Evolutionary conservation across 2,113 vertebrate genomes (phyloP).

Genomic region (Plectropomus leopardus): DNA sequence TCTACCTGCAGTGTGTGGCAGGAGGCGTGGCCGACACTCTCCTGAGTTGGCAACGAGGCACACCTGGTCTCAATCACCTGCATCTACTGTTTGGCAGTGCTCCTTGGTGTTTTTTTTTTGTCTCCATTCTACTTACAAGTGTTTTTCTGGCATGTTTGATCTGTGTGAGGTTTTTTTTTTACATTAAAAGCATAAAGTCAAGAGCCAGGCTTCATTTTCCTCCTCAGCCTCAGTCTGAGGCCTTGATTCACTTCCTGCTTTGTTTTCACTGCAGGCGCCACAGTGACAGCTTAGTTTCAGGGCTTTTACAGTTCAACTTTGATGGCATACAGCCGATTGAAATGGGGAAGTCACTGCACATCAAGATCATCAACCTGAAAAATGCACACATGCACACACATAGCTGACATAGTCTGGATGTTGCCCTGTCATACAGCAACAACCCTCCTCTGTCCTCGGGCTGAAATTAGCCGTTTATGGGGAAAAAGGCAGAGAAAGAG

Average conservation of each 20-base stretch:
- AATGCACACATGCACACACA: slow-evolving; percentile 22
- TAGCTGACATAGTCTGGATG: slow-evolving; percentile 34
- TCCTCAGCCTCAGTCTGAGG: not conserved
- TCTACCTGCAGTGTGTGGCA: too few species aligned
- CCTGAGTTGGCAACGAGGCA: too few species aligned
- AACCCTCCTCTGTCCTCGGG: slow-evolving; percentile 41
- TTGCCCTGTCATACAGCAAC: slow-evolving; percentile 40
- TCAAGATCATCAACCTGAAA: slow-evolving; percentile 61
- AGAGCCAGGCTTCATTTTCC: not conserved
- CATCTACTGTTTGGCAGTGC: too few species aligned
- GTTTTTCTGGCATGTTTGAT: too few species aligned
- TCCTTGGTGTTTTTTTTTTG: too few species aligned
- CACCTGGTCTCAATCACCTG: too few species aligned
- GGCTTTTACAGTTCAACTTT: slow-evolving; percentile 63
- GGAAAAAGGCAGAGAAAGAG: slow-evolving; percentile 19
- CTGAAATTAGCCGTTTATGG: slow-evolving; percentile 40
- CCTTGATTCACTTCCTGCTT: slow-evolving; percentile 60
- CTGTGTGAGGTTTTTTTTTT: not conserved
- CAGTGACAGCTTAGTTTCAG: slow-evolving; percentile 52
- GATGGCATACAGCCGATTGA: slow-evolving; percentile 50
- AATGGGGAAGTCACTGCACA: slow-evolving; percentile 70
- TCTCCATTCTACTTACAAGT: too few species aligned
- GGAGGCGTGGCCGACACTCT: too few species aligned
- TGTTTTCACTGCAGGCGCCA: slow-evolving; percentile 22
- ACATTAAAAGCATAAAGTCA: not conserved